phyloP scores from a whole-genome alignment of 2,113 vertebrate genomes.

The human region GRCh38 chr7:13175501-13176000 shows the following conservation, averaged over 20 bases:
- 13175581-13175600: background rate
- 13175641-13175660: background rate
- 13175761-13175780: constrained; percentile 4
- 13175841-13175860: background rate
- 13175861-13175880: background rate
- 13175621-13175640: constrained; percentile 20
- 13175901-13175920: background rate
- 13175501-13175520: background rate
- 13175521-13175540: background rate
- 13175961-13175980: background rate
- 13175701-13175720: background rate
- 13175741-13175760: background rate
- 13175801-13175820: background rate
- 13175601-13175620: background rate
- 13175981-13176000: background rate
- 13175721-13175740: background rate
- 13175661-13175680: background rate
- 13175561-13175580: constrained; percentile 10
- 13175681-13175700: background rate
- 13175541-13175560: background rate
- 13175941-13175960: background rate
- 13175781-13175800: background rate
- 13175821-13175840: constrained; percentile 27
- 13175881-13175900: background rate
- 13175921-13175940: background rate